Conservation (phyloP, 2,113 vertebrate genomes). For the Mus pahari region DNA sequence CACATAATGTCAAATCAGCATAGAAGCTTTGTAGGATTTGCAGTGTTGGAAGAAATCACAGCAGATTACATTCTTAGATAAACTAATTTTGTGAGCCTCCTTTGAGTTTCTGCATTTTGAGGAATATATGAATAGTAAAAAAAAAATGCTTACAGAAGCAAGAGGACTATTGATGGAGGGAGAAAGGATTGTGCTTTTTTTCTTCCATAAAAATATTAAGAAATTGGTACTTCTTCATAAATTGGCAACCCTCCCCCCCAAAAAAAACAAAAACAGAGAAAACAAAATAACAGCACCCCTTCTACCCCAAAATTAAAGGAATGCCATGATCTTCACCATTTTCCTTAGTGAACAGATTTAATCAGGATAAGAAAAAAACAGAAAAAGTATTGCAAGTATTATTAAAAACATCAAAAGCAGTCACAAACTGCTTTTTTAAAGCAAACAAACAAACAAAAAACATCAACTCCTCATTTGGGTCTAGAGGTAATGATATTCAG, state of each 20-base stretch:
- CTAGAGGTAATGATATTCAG: not conserved
- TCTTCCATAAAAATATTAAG: not conserved
- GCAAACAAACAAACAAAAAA: not conserved
- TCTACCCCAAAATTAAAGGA: not conserved
- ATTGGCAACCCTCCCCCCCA: not conserved
- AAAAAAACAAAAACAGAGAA: not conserved
- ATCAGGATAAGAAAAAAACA: not conserved
- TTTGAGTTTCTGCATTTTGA: slow-evolving; percentile 46
- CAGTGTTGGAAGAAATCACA: not conserved
- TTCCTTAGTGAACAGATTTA: slow-evolving; percentile 43
- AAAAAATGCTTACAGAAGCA: not conserved
- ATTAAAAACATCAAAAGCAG: not conserved
- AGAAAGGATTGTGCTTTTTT: not conserved
- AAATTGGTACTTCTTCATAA: slow-evolving; percentile 27
- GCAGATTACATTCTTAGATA: slow-evolving; percentile 41
- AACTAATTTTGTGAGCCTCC: not conserved
- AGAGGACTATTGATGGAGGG: no score
- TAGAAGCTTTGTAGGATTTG: not conserved
- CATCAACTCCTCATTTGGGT: not conserved
- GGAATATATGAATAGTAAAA: not conserved
- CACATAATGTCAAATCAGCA: slow-evolving; percentile 33
- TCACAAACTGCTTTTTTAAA: not conserved
- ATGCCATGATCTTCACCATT: not conserved
- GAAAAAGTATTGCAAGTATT: slow-evolving; percentile 16
- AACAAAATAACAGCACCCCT: not conserved